Base-by-base conservation (phyloP, 2,113 vertebrate species). In the Myotis lucifugus region DNA sequence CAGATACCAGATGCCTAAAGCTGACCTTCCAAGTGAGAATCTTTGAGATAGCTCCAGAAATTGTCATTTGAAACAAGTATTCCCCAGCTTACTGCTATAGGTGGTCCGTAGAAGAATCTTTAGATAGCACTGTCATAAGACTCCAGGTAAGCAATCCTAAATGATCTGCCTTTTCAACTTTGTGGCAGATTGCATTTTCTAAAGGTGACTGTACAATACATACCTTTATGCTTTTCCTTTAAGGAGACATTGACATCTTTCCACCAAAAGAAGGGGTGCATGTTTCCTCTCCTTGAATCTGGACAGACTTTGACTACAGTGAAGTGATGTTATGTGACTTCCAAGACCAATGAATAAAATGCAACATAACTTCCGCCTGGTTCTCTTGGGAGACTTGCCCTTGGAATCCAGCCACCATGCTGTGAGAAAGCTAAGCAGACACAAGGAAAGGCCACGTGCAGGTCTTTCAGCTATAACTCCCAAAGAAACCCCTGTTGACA, bases 281-380 rank as follows among this genome's bases (percentile, higher is more conserved):
- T 18, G 13, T 59, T 91, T 42, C 21, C 21, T 94, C 46, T 92
- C 8, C 56, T 81, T 52, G 18, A 64, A 89, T 78, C 61, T 56
- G 15, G 42, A 42, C 19, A 69, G 42, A 84, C 70, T 73, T 73
- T 56, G 74, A 90, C 73, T 92, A 59, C 1, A 70, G 34, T 78
- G 34, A 96, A 96, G 42, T 79, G 48, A 67, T 64, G 23, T 14
- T 59, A 52, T 18, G 29, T 84, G 50, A 95, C 50, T 91, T 54
- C 37, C 52, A 52, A 92, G 85, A 95, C 29, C 46, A 90, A 12
- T 34, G 76, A 59, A 76, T 90, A 85, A 90, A 92, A 81, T 85
- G 67, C 32, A 81, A 34, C 12, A 79, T 1, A 37, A 42, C 9
- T 87, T 90, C 88, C 1, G 5, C 48, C 42, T 84, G 18, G 37